Conservation (phyloP, 2,888 invertebrate genomes). For the Eretmocerus hayati region DNA sequence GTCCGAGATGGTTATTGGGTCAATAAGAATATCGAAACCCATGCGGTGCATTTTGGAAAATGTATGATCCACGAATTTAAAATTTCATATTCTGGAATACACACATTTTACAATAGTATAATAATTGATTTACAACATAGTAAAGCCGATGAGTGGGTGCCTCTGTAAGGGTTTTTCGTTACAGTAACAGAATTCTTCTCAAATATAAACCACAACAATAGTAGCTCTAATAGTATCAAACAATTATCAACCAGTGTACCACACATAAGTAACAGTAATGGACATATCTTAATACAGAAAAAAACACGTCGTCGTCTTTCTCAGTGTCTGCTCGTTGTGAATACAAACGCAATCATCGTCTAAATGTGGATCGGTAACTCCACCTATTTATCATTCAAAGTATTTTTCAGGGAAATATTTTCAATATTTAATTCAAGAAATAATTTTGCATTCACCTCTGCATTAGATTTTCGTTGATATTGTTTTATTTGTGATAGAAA, state of each 20-base stretch:
- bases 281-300: conserved; percentile 29
- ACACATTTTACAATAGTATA: no score
- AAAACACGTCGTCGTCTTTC: conserved; percentile 41
- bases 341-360: conserved; percentile 25
- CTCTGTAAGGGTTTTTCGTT: conserved; percentile 47
- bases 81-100: no score
- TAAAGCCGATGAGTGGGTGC: conserved; percentile 42
- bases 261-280: conserved; percentile 44
- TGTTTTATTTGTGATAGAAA: no score
- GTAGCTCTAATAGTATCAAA: no score
- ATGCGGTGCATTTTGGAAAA: no score
- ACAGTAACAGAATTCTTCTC: conserved; percentile 44
- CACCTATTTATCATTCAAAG: no score
- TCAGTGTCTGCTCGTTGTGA: conserved; percentile 41
- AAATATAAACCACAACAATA: conserved; percentile 45
- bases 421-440: no score
- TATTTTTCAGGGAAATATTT: no score
- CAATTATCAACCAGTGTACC: conserved; percentile 43
- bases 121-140: no score
- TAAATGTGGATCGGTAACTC: not conserved
- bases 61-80: no score
- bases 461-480: no score
- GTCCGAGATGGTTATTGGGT: conserved; percentile 38
- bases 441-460: no score
- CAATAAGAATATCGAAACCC: not conserved